A percentile compares a stretch with the other conserved stretches of the same genome.
Conservation (phyloP, 2,888 invertebrate genomes). For the Calliopum simillimum region DNA sequence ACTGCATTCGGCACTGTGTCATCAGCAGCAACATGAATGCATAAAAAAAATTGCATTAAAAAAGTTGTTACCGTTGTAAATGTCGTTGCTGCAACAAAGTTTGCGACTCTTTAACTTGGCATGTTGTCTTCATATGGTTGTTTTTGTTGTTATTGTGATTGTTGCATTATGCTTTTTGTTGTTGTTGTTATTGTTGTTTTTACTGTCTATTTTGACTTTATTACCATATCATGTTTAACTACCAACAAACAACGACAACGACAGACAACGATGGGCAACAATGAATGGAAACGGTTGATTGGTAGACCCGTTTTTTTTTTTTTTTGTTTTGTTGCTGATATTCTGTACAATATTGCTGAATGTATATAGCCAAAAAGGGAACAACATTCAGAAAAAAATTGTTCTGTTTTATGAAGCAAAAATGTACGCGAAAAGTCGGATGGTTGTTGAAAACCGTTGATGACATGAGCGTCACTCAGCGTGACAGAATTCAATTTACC, state of each 20-base stretch:
- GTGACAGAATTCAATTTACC: not conserved
- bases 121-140: not conserved
- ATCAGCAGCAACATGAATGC: too few species aligned
- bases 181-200: not conserved
- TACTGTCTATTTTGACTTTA: slow-evolving; percentile 24
- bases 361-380: slow-evolving; percentile 11
- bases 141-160: not conserved
- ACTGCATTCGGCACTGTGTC: not conserved
- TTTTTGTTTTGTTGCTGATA: not conserved
- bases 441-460: too few species aligned
- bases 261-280: not conserved
- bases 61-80: slow-evolving; percentile 23
- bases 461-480: too few species aligned
- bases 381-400: slow-evolving; percentile 20
- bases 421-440: too few species aligned
- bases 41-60: not conserved
- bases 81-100: slow-evolving; percentile 2
- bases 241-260: slow-evolving; percentile 6
- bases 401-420: not conserved
- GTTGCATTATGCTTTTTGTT: not conserved
- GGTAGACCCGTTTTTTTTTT: not conserved
- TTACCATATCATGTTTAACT: slow-evolving; percentile 33
- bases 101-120: not conserved
- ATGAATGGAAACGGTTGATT: not conserved
- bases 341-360: not conserved